Conservation (phyloP, 2,797 vertebrate genomes). For the Echeneis naucrates region DNA sequence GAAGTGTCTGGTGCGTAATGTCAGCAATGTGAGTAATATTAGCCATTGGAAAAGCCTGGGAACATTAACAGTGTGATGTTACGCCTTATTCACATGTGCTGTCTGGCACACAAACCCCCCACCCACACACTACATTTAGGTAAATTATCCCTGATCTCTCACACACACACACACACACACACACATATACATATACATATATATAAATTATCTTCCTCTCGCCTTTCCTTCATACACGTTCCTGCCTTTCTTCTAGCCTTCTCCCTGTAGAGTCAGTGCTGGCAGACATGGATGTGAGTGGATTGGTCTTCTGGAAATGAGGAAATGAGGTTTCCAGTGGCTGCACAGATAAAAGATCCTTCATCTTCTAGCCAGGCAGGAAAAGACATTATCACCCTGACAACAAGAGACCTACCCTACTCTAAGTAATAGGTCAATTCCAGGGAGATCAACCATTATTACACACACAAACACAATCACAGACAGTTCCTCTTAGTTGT, state of each 20-base stretch:
- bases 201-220: background rate
- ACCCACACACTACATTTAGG: background rate
- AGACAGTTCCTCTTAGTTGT: slow-evolving; percentile 19
- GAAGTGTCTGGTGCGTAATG: slow-evolving; percentile 24
- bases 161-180: too few species aligned
- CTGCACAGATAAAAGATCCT: slow-evolving; percentile 65
- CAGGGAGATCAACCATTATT: slow-evolving; percentile 36
- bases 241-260: slow-evolving; percentile 9
- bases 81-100: background rate
- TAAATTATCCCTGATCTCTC: background rate
- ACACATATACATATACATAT: too few species aligned
- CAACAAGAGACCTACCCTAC: slow-evolving; percentile 60
- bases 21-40: slow-evolving; percentile 44
- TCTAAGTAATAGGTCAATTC: slow-evolving; percentile 26
- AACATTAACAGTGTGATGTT: background rate
- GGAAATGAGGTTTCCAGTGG: slow-evolving; percentile 80
- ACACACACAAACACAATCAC: slow-evolving; percentile 21
- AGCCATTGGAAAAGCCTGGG: slow-evolving; percentile 4
- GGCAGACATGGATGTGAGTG: slow-evolving; percentile 37
- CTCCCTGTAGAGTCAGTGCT: slow-evolving; percentile 43
- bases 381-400: slow-evolving; percentile 73
- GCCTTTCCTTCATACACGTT: slow-evolving; percentile 6
- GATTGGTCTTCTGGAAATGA: slow-evolving; percentile 55
- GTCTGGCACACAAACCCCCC: slow-evolving; percentile 4
- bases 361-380: slow-evolving; percentile 59